Evolutionary conservation across 2,113 vertebrate species (phyloP), one percentile per base, ranked within the genome.

Genomic region (Notiomystis cincta): DNA sequence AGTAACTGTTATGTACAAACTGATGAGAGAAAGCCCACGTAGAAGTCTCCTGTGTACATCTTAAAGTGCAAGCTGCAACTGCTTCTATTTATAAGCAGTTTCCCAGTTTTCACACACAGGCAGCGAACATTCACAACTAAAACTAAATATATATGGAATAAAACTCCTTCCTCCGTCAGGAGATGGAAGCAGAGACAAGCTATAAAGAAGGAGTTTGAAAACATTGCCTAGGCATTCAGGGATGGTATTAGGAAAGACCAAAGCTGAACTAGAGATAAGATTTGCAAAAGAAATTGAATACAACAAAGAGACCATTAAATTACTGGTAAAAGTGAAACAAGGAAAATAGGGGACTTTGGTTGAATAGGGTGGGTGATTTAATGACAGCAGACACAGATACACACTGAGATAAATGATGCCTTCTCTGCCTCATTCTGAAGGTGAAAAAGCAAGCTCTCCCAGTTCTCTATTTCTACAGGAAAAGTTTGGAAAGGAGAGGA

Each of bases 171-270:
- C 71, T 40, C 93, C 15, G n/a, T 95, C 91, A 94, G 80, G 62
- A 96, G 89, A 92, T 77, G 80, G 76, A 89, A 96, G 87, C 91
- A 94, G 71, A 95, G 80, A 72, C n/a, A 83, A 89, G 50, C 48
- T 72, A 47, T 28, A 76, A 38, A 67, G 31, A 5, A 91, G 13
- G 21, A 86, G 25, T 44, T 31, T 37, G 40, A 82, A 82, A 90
- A 77, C 50, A 45, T 7, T 82, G 44, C 20, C 47, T 85, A 6
- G 35, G 28, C 17, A 56, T 13, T 11, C 50, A 79, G 13, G 10
- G 23, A 60, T 47, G 35, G 8, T 37, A 60, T 51, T 28, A 38
- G 27, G 16, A 71, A 85, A 85, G 35, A 37, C 21, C 38, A 51
- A 88, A 85, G 17, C 30, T 67, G 24, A 82, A 56, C 27, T 7